Base-by-base conservation (phyloP, 2,113 vertebrate species). In the Riparia riparia region DNA sequence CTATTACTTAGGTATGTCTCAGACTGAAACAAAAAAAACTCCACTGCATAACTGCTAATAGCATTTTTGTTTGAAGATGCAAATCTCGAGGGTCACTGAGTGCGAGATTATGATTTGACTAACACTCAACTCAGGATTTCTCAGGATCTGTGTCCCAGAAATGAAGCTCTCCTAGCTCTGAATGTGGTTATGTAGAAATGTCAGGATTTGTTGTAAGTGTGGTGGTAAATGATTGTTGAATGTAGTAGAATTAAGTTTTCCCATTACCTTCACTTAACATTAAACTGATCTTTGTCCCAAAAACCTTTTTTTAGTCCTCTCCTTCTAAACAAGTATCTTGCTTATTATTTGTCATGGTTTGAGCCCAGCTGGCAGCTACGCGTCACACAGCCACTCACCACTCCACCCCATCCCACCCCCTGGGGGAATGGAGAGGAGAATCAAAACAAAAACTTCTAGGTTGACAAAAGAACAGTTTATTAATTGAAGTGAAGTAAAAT, bases 301-400 rank as follows among this genome's bases (percentile, higher is more conserved):
- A 82, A 74, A 6, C 6, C 26, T 58, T 73, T 34, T 63, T 86
- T 85, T 32, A 54, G 73, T 82, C 79, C 76, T 31, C 11, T 64
- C 12, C n/a, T 82, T 49, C 53, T 37, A 37, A 81, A 53, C 9
- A 60, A 61, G 14, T 66, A 32, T 42, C 19, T 87, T 49, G 4
- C 12, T 83, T 28, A 26, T 1, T 54, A 54, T 25, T 69, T 54
- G 60, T 49, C 3, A 1, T 31, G 25, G 25, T 82, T 54, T 76
- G 42, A 69, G 24, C 53, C 53, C 78, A 74, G 29, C 47, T 41
- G 47, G n/a, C 63, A 68, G 41, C 61, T 74, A n/a, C 3, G 1
- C 14, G 45, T 12, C 77, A 28, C 0, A 0, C 18, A 66, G 44
- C 68, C 39, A 51, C 12, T 47, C 18, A 13, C 12, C 37, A 37